A percentile compares a stretch with the other conserved stretches of the same genome.
Conservation (phyloP, 92 coral and sea anemone genomes). For the Blastomussa wellsi region DNA sequence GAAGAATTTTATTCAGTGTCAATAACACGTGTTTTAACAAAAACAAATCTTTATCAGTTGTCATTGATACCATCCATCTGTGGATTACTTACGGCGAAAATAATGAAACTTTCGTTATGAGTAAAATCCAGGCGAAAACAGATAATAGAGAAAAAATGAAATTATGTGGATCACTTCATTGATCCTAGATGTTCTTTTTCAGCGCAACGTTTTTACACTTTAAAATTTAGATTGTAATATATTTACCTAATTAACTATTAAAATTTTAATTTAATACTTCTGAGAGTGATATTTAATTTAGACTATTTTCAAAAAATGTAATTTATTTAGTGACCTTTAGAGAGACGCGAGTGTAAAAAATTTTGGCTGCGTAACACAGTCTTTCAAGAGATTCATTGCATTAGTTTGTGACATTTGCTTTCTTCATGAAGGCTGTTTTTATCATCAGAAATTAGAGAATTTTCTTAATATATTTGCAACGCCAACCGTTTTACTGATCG, state of each 20-base stretch:
- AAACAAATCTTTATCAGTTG: too few relatives aligned
- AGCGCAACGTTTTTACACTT: constrained; percentile 2
- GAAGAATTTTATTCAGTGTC: too few relatives aligned
- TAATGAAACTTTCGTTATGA: too few relatives aligned
- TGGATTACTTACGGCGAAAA: too few relatives aligned
- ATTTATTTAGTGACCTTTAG: constrained; percentile 23
- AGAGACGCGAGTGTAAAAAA: background rate
- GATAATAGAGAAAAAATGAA: background rate
- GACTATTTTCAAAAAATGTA: constrained; percentile 11
- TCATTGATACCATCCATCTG: too few relatives aligned
- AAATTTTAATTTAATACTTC: constrained; percentile 14
- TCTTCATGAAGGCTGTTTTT: background rate
- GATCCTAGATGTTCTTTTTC: background rate
- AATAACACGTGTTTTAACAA: too few relatives aligned
- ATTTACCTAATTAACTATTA: background rate
- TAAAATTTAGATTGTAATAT: constrained; percentile 28
- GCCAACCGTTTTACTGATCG: background rate
- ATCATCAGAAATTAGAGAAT: background rate
- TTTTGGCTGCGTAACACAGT: constrained; percentile 3
- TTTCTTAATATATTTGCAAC: constrained; percentile 12
- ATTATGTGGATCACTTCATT: background rate
- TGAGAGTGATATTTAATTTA: constrained; percentile 38
- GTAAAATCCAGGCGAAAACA: too few relatives aligned
- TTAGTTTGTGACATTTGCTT: background rate
- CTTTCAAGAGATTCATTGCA: background rate